phyloP scores from a whole-genome alignment of 2,113 vertebrate species.

The Callorhinus ursinus region DNA sequence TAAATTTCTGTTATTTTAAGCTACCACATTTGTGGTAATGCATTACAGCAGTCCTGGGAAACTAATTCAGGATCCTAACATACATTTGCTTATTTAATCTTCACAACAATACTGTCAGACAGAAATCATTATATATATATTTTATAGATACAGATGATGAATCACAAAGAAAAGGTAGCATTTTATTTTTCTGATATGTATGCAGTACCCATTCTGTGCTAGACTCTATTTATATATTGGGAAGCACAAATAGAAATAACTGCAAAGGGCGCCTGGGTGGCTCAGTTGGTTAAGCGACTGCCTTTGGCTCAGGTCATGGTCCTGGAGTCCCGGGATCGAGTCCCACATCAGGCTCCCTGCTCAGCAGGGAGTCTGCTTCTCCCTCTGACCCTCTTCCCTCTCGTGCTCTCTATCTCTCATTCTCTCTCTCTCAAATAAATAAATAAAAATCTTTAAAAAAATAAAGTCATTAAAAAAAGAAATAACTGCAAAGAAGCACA shows the following conservation, averaged over 20 bases:
- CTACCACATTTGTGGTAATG: not conserved
- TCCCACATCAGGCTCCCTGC: no score
- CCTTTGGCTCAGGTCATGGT: no score
- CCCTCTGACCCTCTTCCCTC: no score
- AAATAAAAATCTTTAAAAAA: no score
- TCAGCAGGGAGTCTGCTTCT: no score
- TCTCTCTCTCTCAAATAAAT: no score
- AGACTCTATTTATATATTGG: not conserved
- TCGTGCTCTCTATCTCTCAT: no score
- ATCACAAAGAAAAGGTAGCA: not conserved
- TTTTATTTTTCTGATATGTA: not conserved
- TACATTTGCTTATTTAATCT: constrained; percentile 19
- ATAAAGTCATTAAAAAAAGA: not conserved
- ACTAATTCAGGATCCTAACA: not conserved
- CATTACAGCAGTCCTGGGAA: not conserved
- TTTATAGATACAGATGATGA: not conserved
- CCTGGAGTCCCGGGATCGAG: no score
- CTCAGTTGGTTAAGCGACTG: no score
- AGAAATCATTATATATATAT: not conserved
- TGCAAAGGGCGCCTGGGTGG: not conserved
- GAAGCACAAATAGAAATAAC: not conserved
- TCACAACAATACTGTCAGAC: not conserved
- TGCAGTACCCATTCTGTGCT: not conserved
- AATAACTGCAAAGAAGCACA: not conserved
- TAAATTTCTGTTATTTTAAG: not conserved